Percentiles rank a stretch among this genome's conserved stretches.
Conservation (phyloP, 1,140 invertebrate species). For the Hydropsyche tenuis region DNA sequence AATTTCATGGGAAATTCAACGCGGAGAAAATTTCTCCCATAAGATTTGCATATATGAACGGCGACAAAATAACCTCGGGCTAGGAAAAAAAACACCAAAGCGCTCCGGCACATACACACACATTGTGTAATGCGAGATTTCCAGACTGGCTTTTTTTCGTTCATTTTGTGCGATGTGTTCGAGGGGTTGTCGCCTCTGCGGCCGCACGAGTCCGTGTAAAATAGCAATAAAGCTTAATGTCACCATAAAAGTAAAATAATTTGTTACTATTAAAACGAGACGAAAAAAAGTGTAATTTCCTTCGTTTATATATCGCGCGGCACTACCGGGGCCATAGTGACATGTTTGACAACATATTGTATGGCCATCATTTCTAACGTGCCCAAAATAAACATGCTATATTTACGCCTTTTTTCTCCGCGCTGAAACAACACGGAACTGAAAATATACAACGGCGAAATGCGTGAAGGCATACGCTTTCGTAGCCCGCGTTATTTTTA, state of each 20-base stretch:
- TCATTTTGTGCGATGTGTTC: constrained; percentile 12
- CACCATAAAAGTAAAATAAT: constrained; percentile 40
- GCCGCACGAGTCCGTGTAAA: constrained; percentile 35
- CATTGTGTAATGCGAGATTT: neutral
- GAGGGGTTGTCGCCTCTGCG: constrained; percentile 11
- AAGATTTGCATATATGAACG: constrained; percentile 22
- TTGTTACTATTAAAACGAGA: constrained; percentile 41
- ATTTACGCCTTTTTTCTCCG: constrained; percentile 9
- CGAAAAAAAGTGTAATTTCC: constrained; percentile 35
- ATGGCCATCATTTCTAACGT: constrained; percentile 18
- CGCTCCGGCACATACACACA: no score
- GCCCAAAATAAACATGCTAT: constrained; percentile 11
- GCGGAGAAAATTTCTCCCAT: constrained; percentile 21
- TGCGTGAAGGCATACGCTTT: neutral
- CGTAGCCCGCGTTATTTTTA: no score
- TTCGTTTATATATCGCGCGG: constrained; percentile 19
- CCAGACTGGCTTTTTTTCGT: no score
- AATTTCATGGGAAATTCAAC: constrained; percentile 27
- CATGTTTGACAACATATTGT: constrained; percentile 28
- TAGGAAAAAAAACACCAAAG: neutral
- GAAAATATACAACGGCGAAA: neutral
- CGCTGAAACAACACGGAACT: constrained; percentile 9
- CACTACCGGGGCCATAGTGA: constrained; percentile 10
- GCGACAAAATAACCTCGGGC: neutral
- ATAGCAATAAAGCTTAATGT: constrained; percentile 41